Conservation (phyloP, 1,140 invertebrate genomes). For the Protaetia brevitarsis region DNA sequence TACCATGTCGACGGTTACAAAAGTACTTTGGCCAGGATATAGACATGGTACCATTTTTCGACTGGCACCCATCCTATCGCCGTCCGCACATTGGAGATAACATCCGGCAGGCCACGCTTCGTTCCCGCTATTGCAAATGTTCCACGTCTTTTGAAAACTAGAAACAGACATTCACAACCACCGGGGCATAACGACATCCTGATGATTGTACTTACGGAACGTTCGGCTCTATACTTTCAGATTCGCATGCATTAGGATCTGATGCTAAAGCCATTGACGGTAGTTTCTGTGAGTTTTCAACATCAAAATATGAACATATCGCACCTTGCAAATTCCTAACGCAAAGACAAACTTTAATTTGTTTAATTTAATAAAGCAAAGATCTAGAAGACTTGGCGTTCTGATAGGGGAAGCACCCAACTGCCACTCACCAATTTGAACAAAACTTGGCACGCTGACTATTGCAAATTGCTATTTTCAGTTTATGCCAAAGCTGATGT, state of each 20-base stretch:
- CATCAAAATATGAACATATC: constrained; percentile 93
- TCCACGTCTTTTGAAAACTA: constrained; percentile 77
- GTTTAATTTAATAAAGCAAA: background rate
- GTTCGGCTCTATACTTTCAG: constrained; percentile 69
- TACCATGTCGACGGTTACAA: constrained; percentile 66
- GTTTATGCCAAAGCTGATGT: too few relatives aligned
- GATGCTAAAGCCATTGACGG: constrained; percentile 77
- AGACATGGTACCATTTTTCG: constrained; percentile 59
- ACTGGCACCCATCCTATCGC: constrained; percentile 57
- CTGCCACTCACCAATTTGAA: too few relatives aligned
- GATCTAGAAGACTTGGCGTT: too few relatives aligned
- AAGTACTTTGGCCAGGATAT: constrained; percentile 62
- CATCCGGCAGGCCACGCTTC: constrained; percentile 77
- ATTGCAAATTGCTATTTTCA: too few relatives aligned
- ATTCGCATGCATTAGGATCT: constrained; percentile 73
- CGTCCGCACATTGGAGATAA: constrained; percentile 64
- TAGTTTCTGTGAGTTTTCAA: constrained; percentile 60
- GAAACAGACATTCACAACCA: constrained; percentile 17
- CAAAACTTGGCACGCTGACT: too few relatives aligned
- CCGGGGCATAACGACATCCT: too few relatives aligned
- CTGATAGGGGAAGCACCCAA: too few relatives aligned
- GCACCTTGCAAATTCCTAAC: constrained; percentile 94
- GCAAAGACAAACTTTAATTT: constrained; percentile 36
- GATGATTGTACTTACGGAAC: constrained; percentile 56
- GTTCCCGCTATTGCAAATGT: constrained; percentile 73